Evolutionary conservation across 1,140 invertebrate species (phyloP).

Genomic region (Aphaenogaster ashmeadi): DNA sequence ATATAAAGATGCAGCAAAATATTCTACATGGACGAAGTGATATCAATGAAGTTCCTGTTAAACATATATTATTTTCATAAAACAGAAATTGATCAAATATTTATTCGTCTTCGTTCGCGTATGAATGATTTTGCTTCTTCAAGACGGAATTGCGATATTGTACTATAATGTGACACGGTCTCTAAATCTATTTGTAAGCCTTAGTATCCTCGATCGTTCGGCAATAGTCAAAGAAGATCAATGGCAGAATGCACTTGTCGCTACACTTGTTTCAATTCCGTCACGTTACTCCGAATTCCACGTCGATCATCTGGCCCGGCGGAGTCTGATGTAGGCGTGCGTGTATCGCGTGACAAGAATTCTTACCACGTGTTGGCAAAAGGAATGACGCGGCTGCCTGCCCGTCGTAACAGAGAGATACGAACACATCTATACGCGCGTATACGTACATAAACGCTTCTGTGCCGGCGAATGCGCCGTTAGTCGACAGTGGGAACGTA

Average conservation of each 20-base stretch:
- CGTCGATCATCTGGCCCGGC: not conserved
- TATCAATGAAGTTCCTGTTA: not conserved
- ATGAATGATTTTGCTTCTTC: not conserved
- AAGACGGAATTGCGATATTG: not conserved
- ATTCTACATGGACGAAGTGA: not conserved
- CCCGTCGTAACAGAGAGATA: not conserved
- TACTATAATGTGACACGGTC: not conserved
- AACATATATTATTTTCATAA: not conserved
- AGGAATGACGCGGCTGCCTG: not conserved
- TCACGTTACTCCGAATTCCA: not conserved
- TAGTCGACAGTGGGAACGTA: constrained; percentile 73
- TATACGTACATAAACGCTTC: not conserved
- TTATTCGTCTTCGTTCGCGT: not conserved
- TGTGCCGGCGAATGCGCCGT: constrained; percentile 51
- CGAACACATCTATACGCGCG: not conserved
- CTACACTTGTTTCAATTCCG: not conserved
- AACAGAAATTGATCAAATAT: not conserved
- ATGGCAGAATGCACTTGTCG: not conserved
- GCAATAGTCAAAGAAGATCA: not conserved
- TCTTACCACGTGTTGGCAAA: constrained; percentile 53
- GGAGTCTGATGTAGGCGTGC: constrained; percentile 3
- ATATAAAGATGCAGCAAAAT: not conserved
- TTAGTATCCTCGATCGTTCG: not conserved
- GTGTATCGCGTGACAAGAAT: not conserved
- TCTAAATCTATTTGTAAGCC: not conserved